These are phyloP conservation scores for Clepsis dumicolana DNA, from an alignment of 2,888 invertebrate genomes.

Conservation along the genomic window DNA sequence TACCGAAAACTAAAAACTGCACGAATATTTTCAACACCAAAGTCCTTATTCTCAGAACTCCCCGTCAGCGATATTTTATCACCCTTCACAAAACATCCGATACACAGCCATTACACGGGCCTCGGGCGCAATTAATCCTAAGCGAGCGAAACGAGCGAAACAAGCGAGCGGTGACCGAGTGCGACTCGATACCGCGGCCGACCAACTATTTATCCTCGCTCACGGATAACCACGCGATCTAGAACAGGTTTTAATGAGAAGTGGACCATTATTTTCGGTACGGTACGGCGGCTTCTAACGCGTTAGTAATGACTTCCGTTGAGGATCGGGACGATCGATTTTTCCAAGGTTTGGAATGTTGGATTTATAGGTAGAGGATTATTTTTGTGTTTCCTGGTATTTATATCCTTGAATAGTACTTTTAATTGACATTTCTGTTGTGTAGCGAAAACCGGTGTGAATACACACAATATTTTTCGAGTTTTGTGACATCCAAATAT, in stretches of 20 bases:
- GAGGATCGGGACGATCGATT: background rate
- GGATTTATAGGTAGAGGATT: background rate
- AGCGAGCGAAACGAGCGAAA: conserved; percentile 39
- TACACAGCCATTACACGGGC: conserved; percentile 49
- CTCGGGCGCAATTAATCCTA: conserved; percentile 56
- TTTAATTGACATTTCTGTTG: too few species aligned
- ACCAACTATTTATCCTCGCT: conserved; percentile 46
- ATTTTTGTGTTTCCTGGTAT: background rate
- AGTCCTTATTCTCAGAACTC: conserved; percentile 31
- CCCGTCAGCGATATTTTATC: conserved; percentile 42
- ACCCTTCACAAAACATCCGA: conserved; percentile 45
- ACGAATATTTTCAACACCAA: conserved; percentile 14
- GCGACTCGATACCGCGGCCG: conserved; percentile 31
- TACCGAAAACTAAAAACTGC: background rate
- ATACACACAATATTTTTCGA: too few species aligned
- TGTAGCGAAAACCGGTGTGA: too few species aligned
- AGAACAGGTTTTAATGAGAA: conserved; percentile 32
- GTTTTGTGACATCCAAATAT: too few species aligned
- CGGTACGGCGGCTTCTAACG: background rate
- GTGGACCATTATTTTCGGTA: conserved; percentile 30
- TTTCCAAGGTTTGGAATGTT: background rate
- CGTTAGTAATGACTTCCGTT: conserved; percentile 3
- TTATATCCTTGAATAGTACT: too few species aligned
- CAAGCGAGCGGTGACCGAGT: conserved; percentile 41
- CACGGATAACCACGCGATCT: conserved; percentile 44